Base-by-base conservation (phyloP, 2,888 invertebrate species). In the Agrotis clavis region DNA sequence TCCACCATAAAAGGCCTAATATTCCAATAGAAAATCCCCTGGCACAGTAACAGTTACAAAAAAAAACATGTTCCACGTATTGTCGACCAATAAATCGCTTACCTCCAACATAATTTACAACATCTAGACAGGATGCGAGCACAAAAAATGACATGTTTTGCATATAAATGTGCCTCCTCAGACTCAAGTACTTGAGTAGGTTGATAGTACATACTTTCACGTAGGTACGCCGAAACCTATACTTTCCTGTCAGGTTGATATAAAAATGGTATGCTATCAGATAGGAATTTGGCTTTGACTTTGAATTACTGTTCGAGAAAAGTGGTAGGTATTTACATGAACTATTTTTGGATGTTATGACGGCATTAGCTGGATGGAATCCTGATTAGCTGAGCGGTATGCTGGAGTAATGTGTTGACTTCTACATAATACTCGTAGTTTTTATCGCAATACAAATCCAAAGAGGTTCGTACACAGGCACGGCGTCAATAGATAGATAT, bases 191-290 rank as follows among this genome's bases (percentile, higher is more conserved):
- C 30, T 56, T 67, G 50, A 30, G 48, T 63, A 54, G 47, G 51
- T 67, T 19, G 25, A 4, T 48, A 16, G 67, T 62, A 77, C 84
- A 86, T 86, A 71, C 75, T 86, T 77, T 76, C 84, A 86, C 86
- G 86, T 84, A 79, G 45, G 35, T 73, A 56, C 56, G 50, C 67
- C 74, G 75, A 86, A 84, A 77, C 61, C 77, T 74, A 82, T 81
- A 77, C 81, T 79, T 81, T 84, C 79, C 84, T 81, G 82, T 72
- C 81, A 71, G 30, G 70, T 71, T 73, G 25, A 75, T 54, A 65
- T 67, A 67, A 69, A 77, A 70, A 66, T 72, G 61, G 54, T 69
- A 57, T 57, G 62, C 30, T 54, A 54, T 67, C 63, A 64, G 14
- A 47, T 18, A n/a, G 56, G 71, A 65, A 62, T 70, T 35, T 76